Percentiles rank a stretch among this genome's conserved stretches.
Evolutionary conservation across 2,797 vertebrate species (phyloP).

Genomic region (Tenualosa ilisha): DNA sequence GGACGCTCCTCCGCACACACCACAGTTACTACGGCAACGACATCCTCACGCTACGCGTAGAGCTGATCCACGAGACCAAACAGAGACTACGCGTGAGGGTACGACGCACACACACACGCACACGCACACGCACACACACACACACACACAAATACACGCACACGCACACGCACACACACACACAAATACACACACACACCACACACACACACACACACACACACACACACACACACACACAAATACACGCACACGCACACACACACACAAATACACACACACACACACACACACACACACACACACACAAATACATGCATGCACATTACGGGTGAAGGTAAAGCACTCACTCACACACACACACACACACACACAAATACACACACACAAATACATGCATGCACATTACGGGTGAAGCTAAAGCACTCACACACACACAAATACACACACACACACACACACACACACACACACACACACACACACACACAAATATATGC

Average conservation of each 20-base stretch:
- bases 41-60: constrained; percentile 73
- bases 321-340: too few species aligned
- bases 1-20: constrained; percentile 66
- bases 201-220: constrained; percentile 7
- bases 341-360: too few species aligned
- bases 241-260: neutral
- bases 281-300: constrained; percentile 6
- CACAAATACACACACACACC: constrained; percentile 3
- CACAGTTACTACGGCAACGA: constrained; percentile 79
- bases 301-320: too few species aligned
- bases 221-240: constrained; percentile 7
- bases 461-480: neutral
- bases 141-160: neutral
- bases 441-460: neutral
- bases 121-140: neutral
- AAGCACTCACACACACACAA: constrained; percentile 44
- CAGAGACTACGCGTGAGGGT: constrained; percentile 80
- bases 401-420: too few species aligned
- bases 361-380: neutral
- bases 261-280: neutral
- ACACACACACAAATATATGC: too few species aligned
- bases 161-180: too few species aligned
- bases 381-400: neutral
- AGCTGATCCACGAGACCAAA: constrained; percentile 77
- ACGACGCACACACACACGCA: constrained; percentile 11